Evolutionary conservation across 2,888 invertebrate species (phyloP).

Genomic region (Galerucella pusilla): DNA sequence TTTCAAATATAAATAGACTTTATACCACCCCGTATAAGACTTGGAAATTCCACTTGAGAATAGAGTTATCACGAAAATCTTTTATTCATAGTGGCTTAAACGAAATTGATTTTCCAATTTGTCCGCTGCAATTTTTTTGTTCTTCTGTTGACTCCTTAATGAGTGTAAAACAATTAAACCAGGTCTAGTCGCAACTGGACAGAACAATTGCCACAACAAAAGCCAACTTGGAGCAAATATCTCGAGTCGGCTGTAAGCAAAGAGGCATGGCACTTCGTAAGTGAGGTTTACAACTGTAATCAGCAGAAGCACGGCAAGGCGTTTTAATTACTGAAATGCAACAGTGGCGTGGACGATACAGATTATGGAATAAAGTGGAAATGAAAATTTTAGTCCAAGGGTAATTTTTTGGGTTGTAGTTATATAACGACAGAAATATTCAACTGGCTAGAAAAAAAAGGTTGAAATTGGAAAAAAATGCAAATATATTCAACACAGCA

Average conservation of each 20-base stretch:
- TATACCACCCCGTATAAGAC: no score
- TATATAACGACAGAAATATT: no score
- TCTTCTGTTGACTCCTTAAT: constrained; percentile 18
- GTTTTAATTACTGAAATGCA: constrained; percentile 30
- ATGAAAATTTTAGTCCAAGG: no score
- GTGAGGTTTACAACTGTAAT: constrained; percentile 42
- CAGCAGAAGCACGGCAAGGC: constrained; percentile 39
- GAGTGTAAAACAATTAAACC: constrained; percentile 33
- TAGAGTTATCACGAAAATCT: no score
- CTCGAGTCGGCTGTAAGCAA: constrained; percentile 27
- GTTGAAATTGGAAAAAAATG: no score
- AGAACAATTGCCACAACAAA: constrained; percentile 39
- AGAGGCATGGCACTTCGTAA: constrained; percentile 30
- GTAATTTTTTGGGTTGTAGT: no score
- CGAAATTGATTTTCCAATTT: constrained; percentile 10
- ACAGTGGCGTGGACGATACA: constrained; percentile 23
- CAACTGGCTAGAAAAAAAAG: no score
- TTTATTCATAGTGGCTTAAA: background rate
- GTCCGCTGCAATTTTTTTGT: background rate
- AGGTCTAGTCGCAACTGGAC: constrained; percentile 35
- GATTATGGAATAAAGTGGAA: background rate
- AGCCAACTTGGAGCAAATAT: constrained; percentile 38
- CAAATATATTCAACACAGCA: no score
- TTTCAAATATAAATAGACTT: no score
- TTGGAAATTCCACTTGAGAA: no score